phyloP scores from a whole-genome alignment of 37 sponge, comb jelly and placozoan genomes.

The Agelas oroides region DNA sequence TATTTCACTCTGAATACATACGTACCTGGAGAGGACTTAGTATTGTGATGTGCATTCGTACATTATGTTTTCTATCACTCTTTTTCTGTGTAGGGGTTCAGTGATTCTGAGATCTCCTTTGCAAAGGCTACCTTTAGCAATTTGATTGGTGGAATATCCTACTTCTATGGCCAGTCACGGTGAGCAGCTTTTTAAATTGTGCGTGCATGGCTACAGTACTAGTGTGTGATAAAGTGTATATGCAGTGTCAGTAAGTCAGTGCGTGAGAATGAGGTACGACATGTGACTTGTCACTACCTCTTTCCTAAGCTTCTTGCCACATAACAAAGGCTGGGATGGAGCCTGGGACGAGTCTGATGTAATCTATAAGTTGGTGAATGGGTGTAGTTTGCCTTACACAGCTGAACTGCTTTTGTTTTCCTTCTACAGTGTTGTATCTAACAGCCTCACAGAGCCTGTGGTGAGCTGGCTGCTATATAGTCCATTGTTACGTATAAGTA shows the following conservation, averaged over 20 bases:
- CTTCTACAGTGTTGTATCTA: conserved; percentile 41
- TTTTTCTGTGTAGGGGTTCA: conserved; percentile 66
- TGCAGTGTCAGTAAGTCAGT: background rate
- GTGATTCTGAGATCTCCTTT: conserved; percentile 72
- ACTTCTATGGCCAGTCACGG: conserved; percentile 93
- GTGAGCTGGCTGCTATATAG: too few relatives aligned
- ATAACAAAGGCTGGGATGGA: too few relatives aligned
- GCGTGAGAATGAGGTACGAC: conserved; percentile 1
- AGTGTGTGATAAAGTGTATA: background rate
- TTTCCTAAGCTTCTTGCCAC: too few relatives aligned
- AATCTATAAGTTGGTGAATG: background rate
- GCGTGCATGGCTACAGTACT: background rate
- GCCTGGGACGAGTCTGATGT: background rate
- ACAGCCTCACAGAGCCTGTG: conserved; percentile 30
- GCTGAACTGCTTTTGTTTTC: background rate
- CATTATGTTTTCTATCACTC: background rate
- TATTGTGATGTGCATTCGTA: too few relatives aligned
- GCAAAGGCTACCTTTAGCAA: conserved; percentile 95
- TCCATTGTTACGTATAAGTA: background rate
- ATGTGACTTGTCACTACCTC: too few relatives aligned
- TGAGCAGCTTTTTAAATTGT: conserved; percentile 7
- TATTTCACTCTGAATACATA: too few relatives aligned
- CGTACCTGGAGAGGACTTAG: too few relatives aligned
- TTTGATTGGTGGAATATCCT: conserved; percentile 96
- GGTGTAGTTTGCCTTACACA: too few relatives aligned